Base-by-base conservation (phyloP, 37 sponge, comb jelly and placozoan genomes). In the Aphrocallistes beatrix region DNA sequence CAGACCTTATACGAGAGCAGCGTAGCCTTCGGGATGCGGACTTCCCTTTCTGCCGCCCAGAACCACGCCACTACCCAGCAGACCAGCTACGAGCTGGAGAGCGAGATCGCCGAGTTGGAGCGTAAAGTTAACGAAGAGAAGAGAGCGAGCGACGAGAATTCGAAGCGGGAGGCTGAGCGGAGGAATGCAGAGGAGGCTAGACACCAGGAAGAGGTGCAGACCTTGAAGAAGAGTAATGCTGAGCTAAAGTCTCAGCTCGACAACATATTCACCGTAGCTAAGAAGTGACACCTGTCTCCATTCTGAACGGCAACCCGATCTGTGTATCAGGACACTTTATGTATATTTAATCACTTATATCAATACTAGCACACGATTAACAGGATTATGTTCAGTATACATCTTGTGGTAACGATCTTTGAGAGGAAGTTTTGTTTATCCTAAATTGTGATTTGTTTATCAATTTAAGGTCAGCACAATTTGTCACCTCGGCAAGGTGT, bases 11-110 rank as follows among this genome's bases (percentile, higher is more conserved):
- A 98, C 83, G 99, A 98, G 51, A 98, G 99, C 34, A 60, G 92
- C 86, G 96, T 95, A 39, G 99, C 99, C 0, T 98, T 98, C 89
- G 99, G 99, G 0, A 95, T 98, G 96, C 82, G 99, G 34, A 98
- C 95, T 83, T 92, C 95, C 1, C 88, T 98, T 38, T 92, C 94
- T 90, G 92, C 99, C 39, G 99, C 95, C 37, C 99, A 98, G 84
- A 96, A 96, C 51, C 95, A 98, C 50, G 51, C 85, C 0, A 94
- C 93, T 83, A 91, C 95, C 91, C 89, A 19, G 25, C 75, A 30
- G 6, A 60, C 75, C 34, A 60, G 75, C 34, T 30, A 60, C 25
- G 75, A 60, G 75, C 34, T 60, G 34, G 75, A 28, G n/a, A 28
- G 28, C 6, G 75, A 60, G 75, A 60, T 93, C 85, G 83, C 81